Conservation (phyloP, 2,888 invertebrate species). For the Ferdinandea cuprea region DNA sequence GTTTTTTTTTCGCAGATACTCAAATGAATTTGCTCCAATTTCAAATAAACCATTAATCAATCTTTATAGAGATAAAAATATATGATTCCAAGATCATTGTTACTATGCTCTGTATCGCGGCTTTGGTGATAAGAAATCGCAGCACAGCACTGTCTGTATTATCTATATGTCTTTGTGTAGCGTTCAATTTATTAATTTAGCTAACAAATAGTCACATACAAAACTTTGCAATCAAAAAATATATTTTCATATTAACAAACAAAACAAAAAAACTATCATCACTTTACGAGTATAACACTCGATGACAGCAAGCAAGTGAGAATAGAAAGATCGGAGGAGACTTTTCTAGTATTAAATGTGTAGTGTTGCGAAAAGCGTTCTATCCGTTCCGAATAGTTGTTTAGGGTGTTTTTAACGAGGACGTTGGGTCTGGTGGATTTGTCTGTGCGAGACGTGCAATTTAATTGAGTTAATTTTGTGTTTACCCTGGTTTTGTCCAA, state of each 20-base stretch:
- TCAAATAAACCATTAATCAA: neutral
- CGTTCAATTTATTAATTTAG: conserved; percentile 45
- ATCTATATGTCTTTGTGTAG: neutral
- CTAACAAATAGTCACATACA: no score
- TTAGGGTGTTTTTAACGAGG: conserved; percentile 10
- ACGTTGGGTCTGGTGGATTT: conserved; percentile 17
- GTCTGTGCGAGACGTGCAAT: neutral
- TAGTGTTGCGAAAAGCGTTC: conserved; percentile 9
- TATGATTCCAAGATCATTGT: neutral
- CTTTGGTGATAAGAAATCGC: neutral
- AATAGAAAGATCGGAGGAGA: conserved; percentile 5
- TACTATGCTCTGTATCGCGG: neutral
- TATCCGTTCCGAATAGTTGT: conserved; percentile 11
- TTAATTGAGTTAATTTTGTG: neutral
- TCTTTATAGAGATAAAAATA: neutral
- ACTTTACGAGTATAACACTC: conserved; percentile 10
- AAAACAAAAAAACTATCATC: conserved; percentile 26
- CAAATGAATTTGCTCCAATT: neutral
- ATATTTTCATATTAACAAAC: conserved; percentile 22
- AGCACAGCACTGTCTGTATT: neutral
- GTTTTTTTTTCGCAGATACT: no score
- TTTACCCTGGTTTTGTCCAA: neutral
- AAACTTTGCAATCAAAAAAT: conserved; percentile 22
- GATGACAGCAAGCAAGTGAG: conserved; percentile 14
- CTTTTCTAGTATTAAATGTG: conserved; percentile 17